Evolutionary conservation across 2,888 invertebrate species (phyloP).

Genomic region (Eilema griseolum): DNA sequence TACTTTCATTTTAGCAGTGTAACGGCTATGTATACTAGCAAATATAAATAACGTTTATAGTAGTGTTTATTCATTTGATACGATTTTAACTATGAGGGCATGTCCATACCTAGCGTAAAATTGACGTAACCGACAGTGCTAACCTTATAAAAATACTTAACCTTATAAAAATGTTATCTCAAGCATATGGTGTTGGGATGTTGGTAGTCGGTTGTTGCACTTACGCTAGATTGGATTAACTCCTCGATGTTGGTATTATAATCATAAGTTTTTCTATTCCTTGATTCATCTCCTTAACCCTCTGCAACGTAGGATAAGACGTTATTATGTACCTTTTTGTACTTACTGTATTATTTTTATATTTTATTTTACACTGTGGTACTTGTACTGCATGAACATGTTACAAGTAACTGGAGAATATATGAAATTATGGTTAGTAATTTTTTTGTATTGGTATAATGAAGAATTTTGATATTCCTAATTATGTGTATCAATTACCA

Average conservation of each 20-base stretch:
- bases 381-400: background rate
- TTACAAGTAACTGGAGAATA: background rate
- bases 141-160: background rate
- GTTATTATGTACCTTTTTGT: slow-evolving; percentile 27
- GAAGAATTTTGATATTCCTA: background rate
- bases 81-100: slow-evolving; percentile 41
- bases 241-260: slow-evolving; percentile 50
- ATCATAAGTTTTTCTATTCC: slow-evolving; percentile 73
- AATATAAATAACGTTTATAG: slow-evolving; percentile 62
- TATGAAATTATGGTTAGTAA: background rate
- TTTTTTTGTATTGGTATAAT: background rate
- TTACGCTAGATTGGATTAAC: slow-evolving; percentile 21
- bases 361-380: slow-evolving; percentile 20
- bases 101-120: slow-evolving; percentile 14
- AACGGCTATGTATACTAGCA: slow-evolving; percentile 42
- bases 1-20: slow-evolving; percentile 28
- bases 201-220: background rate
- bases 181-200: background rate
- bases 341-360: slow-evolving; percentile 28
- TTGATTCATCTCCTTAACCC: slow-evolving; percentile 77
- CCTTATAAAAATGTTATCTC: background rate
- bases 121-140: background rate
- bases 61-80: slow-evolving; percentile 64
- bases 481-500: background rate
- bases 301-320: slow-evolving; percentile 47